Evolutionary conservation across 2,888 invertebrate genomes (phyloP).

Genomic region (Bruchidius siliquastri): DNA sequence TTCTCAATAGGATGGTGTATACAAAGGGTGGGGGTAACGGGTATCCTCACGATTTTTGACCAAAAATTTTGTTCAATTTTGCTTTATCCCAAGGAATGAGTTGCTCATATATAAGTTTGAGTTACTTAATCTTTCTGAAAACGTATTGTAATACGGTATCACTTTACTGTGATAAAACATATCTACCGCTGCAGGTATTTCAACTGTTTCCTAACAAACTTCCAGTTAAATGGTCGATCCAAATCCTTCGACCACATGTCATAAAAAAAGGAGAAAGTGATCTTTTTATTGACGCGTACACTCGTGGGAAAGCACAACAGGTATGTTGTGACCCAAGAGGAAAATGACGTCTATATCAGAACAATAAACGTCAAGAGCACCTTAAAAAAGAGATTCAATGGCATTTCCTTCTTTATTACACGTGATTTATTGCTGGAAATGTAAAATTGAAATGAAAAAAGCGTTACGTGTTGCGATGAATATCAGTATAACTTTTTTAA

Average conservation of each 20-base stretch:
- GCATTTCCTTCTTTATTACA: background rate
- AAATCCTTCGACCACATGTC: background rate
- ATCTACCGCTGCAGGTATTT: no score
- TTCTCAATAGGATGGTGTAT: no score
- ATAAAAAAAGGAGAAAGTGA: background rate
- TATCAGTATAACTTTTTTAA: background rate
- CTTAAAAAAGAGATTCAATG: background rate
- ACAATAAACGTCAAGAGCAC: background rate
- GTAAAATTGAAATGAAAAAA: background rate
- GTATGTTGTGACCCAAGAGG: background rate
- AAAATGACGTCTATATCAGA: background rate
- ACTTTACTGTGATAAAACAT: no score
- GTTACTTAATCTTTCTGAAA: no score
- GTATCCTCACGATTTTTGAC: no score
- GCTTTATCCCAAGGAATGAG: no score
- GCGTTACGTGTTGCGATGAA: background rate
- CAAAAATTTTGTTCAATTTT: no score
- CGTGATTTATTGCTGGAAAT: background rate
- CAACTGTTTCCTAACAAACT: background rate
- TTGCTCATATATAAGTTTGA: no score
- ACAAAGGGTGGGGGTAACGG: no score
- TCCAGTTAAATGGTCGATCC: background rate
- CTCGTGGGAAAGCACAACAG: background rate
- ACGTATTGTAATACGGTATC: no score
- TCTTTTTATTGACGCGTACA: background rate